phyloP scores from a whole-genome alignment of 2,888 invertebrate species.

The Megalurothrips usitatus region DNA sequence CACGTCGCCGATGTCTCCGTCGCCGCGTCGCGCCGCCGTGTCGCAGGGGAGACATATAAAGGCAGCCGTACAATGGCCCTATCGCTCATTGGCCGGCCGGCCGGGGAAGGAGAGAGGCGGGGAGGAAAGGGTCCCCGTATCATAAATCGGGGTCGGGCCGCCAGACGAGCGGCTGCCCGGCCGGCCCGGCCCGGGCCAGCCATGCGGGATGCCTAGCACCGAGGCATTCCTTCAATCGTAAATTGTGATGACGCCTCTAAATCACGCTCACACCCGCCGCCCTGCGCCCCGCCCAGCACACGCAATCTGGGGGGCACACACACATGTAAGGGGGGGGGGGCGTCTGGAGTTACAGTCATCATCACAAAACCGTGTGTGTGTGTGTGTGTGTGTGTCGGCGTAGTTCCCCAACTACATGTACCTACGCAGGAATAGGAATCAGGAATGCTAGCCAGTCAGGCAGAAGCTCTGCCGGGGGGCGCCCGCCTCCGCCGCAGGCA shows the following conservation, averaged over 20 bases:
- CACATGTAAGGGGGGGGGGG: too few relatives aligned
- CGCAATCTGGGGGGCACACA: too few relatives aligned
- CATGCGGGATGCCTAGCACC: background rate
- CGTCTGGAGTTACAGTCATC: too few relatives aligned
- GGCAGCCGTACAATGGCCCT: background rate
- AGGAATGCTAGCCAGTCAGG: too few relatives aligned
- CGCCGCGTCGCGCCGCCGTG: background rate
- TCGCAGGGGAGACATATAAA: background rate
- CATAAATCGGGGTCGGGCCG: background rate
- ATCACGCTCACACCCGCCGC: background rate
- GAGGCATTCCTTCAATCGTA: background rate
- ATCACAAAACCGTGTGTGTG: too few relatives aligned
- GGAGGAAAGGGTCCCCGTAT: background rate
- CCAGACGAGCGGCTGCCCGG: background rate
- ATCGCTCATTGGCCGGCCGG: background rate
- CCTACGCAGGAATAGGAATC: too few relatives aligned
- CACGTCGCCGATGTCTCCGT: too few relatives aligned
- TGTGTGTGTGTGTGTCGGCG: too few relatives aligned
- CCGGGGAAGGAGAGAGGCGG: background rate
- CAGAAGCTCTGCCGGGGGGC: too few relatives aligned
- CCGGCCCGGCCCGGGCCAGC: background rate
- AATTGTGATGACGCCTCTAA: background rate
- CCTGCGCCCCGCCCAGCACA: too few relatives aligned
- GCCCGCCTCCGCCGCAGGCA: too few relatives aligned
- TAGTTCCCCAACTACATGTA: too few relatives aligned